phyloP scores from a whole-genome alignment of 2,888 invertebrate species.

The Lithophane semibrunnea region DNA sequence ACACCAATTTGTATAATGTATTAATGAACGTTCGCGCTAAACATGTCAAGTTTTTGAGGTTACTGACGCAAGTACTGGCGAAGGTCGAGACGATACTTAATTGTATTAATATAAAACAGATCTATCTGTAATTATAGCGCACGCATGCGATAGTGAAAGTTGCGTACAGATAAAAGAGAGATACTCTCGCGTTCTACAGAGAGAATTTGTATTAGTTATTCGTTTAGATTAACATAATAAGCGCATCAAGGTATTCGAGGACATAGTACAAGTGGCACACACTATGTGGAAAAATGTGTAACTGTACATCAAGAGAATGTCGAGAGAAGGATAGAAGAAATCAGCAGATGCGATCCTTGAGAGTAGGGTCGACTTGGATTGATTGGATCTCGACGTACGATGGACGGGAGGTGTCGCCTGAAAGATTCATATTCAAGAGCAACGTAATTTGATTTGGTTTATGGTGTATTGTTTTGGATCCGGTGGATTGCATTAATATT shows the following conservation, averaged over 20 bases:
- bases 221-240: conserved; percentile 65
- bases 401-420: conserved; percentile 38
- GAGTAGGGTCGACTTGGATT: conserved; percentile 57
- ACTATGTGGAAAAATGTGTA: conserved; percentile 26
- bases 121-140: conserved; percentile 46
- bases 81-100: conserved; percentile 58
- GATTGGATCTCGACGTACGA: conserved; percentile 40
- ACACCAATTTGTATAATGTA: conserved; percentile 27
- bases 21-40: conserved; percentile 47
- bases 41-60: conserved; percentile 60
- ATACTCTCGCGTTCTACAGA: conserved; percentile 51
- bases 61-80: conserved; percentile 50
- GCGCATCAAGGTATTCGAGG: conserved; percentile 49
- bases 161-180: conserved; percentile 59
- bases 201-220: conserved; percentile 59
- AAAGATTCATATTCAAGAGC: conserved; percentile 39
- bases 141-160: conserved; percentile 68
- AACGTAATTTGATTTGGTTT: conserved; percentile 30
- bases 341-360: conserved; percentile 32
- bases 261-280: conserved; percentile 37
- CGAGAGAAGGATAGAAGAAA: conserved; percentile 30
- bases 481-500: not conserved
- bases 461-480: not conserved
- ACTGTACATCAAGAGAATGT: conserved; percentile 27
- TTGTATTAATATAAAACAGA: conserved; percentile 60